Conservation (phyloP, 1,140 invertebrate species). For the Papilio polyxenes region DNA sequence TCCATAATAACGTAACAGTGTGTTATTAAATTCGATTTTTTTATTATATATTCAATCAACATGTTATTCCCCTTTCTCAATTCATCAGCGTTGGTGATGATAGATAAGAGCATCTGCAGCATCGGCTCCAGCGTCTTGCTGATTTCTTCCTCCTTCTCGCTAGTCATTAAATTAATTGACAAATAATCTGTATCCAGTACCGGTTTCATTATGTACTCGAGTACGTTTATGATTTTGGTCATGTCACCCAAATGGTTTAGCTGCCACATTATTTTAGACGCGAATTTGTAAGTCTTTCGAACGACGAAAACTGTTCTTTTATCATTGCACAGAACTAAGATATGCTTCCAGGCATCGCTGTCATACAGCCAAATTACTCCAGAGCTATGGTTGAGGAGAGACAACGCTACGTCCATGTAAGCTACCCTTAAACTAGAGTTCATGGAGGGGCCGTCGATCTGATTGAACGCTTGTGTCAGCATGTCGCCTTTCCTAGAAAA, state of each 20-base stretch:
- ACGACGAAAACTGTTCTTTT: conserved; percentile 69
- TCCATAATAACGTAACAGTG: conserved; percentile 57
- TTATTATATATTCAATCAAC: conserved; percentile 54
- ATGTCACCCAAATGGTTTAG: conserved; percentile 58
- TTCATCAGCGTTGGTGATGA: conserved; percentile 52
- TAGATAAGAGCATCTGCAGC: conserved; percentile 60
- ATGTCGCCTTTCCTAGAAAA: conserved; percentile 54
- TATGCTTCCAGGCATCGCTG: conserved; percentile 66
- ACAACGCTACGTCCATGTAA: conserved; percentile 65
- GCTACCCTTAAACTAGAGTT: conserved; percentile 66
- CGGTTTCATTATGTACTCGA: conserved; percentile 57
- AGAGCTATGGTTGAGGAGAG: conserved; percentile 60
- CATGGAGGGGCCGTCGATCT: conserved; percentile 56
- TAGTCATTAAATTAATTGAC: conserved; percentile 55
- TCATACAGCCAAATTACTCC: conserved; percentile 66
- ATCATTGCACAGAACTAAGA: conserved; percentile 60
- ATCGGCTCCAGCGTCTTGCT: conserved; percentile 63
- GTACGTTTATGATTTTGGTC: conserved; percentile 54
- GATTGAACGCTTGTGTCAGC: conserved; percentile 53
- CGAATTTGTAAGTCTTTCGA: conserved; percentile 69
- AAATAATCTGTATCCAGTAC: conserved; percentile 56
- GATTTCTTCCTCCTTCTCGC: conserved; percentile 62
- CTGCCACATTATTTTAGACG: conserved; percentile 65
- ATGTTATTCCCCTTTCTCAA: conserved; percentile 53
- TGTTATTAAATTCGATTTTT: conserved; percentile 53